Percentiles rank a stretch among this genome's conserved stretches.
These are phyloP conservation scores for Dexiosoma caninum DNA, from an alignment of 2,888 invertebrate genomes.

Conservation along the genomic window DNA sequence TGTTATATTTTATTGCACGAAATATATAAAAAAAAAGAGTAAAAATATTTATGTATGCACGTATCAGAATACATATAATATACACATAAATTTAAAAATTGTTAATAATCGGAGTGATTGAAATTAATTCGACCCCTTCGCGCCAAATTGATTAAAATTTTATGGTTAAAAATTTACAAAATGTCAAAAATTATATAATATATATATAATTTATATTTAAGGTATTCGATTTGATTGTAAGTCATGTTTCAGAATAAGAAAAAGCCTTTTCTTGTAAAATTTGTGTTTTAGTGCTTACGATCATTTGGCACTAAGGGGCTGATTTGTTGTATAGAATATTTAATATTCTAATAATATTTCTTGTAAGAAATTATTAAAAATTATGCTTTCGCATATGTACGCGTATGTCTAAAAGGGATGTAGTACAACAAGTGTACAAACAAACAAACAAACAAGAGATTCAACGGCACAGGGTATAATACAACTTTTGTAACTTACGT, in stretches of 20 bases:
- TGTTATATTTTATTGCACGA: constrained; percentile 60
- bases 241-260: too few species aligned
- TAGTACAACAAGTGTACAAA: too few species aligned
- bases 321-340: not conserved
- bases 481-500: constrained; percentile 77
- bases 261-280: too few species aligned
- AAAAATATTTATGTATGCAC: constrained; percentile 7
- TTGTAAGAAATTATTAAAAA: not conserved
- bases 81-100: not conserved
- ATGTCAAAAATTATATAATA: too few species aligned
- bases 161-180: too few species aligned
- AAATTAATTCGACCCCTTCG: too few species aligned
- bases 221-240: too few species aligned
- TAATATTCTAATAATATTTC: constrained; percentile 17
- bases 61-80: not conserved
- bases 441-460: constrained; percentile 52
- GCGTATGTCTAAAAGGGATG: not conserved
- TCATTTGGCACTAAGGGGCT: too few species aligned
- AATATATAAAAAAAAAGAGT: constrained; percentile 30
- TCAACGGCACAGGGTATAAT: constrained; percentile 77
- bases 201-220: too few species aligned
- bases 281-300: too few species aligned
- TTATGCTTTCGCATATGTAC: not conserved
- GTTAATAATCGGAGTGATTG: not conserved
- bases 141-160: too few species aligned